Conservation (phyloP, 37 sponge, comb jelly and placozoan species). For the Crambe crambe region DNA sequence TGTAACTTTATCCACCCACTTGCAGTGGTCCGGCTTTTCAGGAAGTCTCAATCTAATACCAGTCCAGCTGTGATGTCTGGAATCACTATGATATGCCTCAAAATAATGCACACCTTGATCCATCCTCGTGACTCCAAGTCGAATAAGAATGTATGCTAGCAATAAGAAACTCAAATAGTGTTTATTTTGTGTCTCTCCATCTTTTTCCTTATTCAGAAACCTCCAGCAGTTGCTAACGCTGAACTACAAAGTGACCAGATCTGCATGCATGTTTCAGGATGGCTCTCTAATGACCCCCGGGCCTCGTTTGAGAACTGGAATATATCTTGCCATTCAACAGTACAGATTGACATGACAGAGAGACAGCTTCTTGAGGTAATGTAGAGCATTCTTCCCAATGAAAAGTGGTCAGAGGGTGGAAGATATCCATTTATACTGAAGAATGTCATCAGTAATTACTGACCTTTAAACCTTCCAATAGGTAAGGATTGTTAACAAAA, state of each 20-base stretch:
- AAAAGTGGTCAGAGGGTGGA: conserved; percentile 30
- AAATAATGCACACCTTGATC: conserved; percentile 60
- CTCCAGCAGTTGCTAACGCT: conserved; percentile 5
- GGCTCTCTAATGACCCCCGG: conserved; percentile 42
- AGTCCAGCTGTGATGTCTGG: conserved; percentile 86
- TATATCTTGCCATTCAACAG: conserved; percentile 4
- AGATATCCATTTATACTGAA: background rate
- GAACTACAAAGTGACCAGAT: conserved; percentile 11
- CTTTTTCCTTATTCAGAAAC: background rate
- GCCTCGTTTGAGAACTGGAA: conserved; percentile 56
- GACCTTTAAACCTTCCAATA: too few species aligned
- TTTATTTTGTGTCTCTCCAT: background rate
- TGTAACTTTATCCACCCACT: background rate
- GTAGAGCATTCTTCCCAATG: too few species aligned
- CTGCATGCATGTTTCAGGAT: conserved; percentile 19
- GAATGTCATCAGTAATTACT: too few species aligned
- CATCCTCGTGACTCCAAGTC: conserved; percentile 14
- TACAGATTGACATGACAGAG: conserved; percentile 60
- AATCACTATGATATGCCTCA: conserved; percentile 86
- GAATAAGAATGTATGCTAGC: too few species aligned
- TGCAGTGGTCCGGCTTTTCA: conserved; percentile 74
- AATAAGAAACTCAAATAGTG: background rate
- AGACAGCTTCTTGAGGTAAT: conserved; percentile 48
- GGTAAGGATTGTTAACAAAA: too few species aligned
- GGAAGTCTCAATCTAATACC: conserved; percentile 41